phyloP scores from a whole-genome alignment of 1,140 invertebrate species.

The Kradibia gibbosae region DNA sequence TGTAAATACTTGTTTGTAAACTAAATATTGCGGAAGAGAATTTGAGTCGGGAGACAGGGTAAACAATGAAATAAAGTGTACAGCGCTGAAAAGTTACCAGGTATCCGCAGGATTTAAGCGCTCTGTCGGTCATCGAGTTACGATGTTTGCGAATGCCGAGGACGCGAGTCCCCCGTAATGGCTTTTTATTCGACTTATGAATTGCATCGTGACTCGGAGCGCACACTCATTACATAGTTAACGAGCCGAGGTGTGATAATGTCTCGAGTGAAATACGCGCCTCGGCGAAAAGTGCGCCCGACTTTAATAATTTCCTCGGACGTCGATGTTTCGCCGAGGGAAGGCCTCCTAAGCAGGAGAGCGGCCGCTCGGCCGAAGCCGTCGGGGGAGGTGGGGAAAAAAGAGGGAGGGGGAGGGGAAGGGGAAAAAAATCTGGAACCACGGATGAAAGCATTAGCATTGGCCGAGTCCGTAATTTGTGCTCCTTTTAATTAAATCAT shows the following conservation, averaged over 20 bases:
- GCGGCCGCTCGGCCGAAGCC: conserved; percentile 63
- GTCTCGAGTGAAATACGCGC: conserved; percentile 39
- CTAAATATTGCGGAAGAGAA: neutral
- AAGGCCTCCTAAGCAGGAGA: conserved; percentile 54
- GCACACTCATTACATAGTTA: conserved; percentile 4
- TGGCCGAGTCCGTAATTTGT: conserved; percentile 72
- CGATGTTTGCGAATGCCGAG: neutral
- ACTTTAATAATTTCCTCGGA: conserved; percentile 42
- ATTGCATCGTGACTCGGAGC: conserved; percentile 24
- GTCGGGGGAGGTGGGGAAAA: too few species aligned
- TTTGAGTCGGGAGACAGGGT: neutral
- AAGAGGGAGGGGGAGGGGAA: too few species aligned
- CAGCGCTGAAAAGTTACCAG: conserved; percentile 8
- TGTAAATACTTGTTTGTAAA: conserved; percentile 22
- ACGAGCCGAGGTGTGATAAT: conserved; percentile 31
- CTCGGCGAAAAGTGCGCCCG: conserved; percentile 17
- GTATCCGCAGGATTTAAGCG: neutral
- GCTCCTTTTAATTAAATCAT: conserved; percentile 75
- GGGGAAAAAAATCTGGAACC: too few species aligned
- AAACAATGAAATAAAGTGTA: conserved; percentile 1
- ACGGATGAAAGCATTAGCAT: conserved; percentile 71
- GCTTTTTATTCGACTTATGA: conserved; percentile 47
- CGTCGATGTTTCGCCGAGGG: conserved; percentile 7
- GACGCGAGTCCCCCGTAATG: neutral
- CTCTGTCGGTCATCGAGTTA: neutral